Percentiles rank a stretch among this genome's conserved stretches.
Conservation (phyloP, 2,888 invertebrate genomes). For the Andrena marginata region DNA sequence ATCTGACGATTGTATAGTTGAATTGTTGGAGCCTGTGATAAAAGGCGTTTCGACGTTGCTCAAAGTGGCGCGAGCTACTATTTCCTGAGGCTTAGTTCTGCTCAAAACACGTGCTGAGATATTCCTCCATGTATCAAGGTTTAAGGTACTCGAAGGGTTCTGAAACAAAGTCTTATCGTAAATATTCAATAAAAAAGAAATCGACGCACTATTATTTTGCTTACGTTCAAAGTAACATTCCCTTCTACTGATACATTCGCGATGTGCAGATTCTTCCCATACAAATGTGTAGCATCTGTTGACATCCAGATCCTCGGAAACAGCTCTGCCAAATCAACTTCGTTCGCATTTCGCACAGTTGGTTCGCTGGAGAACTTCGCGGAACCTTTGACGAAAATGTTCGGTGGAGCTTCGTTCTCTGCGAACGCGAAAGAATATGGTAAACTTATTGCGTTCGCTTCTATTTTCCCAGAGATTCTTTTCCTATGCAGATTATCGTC, state of each 20-base stretch:
- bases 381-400: slow-evolving; percentile 79
- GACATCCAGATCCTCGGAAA: slow-evolving; percentile 86
- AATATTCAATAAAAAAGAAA: not conserved
- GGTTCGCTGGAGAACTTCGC: slow-evolving; percentile 85
- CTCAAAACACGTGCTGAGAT: slow-evolving; percentile 71
- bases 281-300: slow-evolving; percentile 79
- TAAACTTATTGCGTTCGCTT: slow-evolving; percentile 78
- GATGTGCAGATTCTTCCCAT: slow-evolving; percentile 78
- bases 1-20: slow-evolving; percentile 61
- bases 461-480: slow-evolving; percentile 76
- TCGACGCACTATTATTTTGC: slow-evolving; percentile 21
- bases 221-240: slow-evolving; percentile 79
- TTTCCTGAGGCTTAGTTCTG: slow-evolving; percentile 73
- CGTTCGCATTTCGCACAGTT: slow-evolving; percentile 84
- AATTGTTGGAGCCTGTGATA: slow-evolving; percentile 61
- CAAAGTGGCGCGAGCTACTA: slow-evolving; percentile 63
- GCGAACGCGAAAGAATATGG: slow-evolving; percentile 48
- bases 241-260: slow-evolving; percentile 79
- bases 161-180: slow-evolving; percentile 71
- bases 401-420: not conserved
- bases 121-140: slow-evolving; percentile 75
- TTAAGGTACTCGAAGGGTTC: slow-evolving; percentile 85
- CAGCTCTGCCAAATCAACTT: slow-evolving; percentile 79
- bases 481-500: slow-evolving; percentile 63
- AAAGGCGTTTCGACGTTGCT: slow-evolving; percentile 54